Evolutionary conservation across 2,113 vertebrate genomes (phyloP), one percentile per base, ranked within the genome.

Genomic region (Otocyon megalotis): DNA sequence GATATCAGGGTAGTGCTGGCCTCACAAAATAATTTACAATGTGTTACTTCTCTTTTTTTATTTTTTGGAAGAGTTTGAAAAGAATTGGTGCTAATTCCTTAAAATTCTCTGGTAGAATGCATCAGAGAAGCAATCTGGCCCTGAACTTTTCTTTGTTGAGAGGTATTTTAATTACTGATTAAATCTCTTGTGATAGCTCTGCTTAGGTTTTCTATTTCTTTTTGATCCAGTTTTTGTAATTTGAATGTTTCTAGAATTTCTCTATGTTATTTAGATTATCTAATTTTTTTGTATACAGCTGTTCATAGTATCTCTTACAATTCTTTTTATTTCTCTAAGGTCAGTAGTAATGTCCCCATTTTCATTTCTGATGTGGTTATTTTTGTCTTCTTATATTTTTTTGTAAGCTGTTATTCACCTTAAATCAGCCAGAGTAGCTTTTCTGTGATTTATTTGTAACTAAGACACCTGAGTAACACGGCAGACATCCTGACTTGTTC

Each of bases 361-460:
- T 92, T 96, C n/a, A 35, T n/a, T 96, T 93, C 48, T 88, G 30
- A 88, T 63, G 53, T 80, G 26, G 28, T 30, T 56, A 43, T 53
- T 91, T 90, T 71, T 65, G 11, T 56, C 76, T 90, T 77, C 30
- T 60, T 69, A 16, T 17, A 58, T 60, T 84, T 2, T 63, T 96
- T 89, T 32, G 11, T 54, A 96, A 88, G 30, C 26, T 88, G 67
- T 43, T 84, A 77, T 84, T 83, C 53, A 63, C 85, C 5, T 92
- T 92, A 81, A 95, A 43, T 43, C 60, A 95, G 30, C 5, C 15
- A 92, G 60, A 69, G 32, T 20, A 89, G 37, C 24, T 88, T 89
- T 88, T 67, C 60, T 93, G 53, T 76, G 37, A 53, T 53, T 14
- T 84, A 53, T 53, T 14, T 84, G 32, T 54, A 84, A 84, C 43